Percentiles rank a stretch among this genome's conserved stretches.
phyloP scores from a whole-genome alignment of 2,888 invertebrate genomes.

The Drosophila crucigera region DNA sequence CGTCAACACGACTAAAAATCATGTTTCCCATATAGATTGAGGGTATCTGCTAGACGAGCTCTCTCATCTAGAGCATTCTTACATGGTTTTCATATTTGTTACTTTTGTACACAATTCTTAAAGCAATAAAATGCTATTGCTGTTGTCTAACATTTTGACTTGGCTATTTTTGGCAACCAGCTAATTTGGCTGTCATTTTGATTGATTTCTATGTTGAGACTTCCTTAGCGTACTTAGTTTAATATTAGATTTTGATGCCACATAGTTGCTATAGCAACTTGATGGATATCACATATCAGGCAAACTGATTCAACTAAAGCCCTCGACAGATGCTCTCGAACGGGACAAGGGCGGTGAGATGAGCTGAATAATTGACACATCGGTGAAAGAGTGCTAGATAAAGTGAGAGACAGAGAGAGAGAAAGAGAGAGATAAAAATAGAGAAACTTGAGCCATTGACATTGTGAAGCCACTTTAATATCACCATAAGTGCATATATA shows the following conservation, averaged over 20 bases:
- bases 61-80: neutral
- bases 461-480: constrained; percentile 58
- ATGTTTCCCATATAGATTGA: neutral
- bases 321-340: neutral
- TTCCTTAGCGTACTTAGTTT: neutral
- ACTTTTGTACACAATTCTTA: neutral
- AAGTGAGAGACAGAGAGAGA: neutral
- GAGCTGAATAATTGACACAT: constrained; percentile 37
- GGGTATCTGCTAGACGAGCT: neutral
- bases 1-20: neutral
- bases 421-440: neutral
- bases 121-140: neutral
- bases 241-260: neutral
- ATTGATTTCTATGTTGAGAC: constrained; percentile 5
- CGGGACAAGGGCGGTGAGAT: neutral
- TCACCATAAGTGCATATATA: constrained; percentile 32
- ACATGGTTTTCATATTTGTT: neutral
- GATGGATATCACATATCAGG: constrained; percentile 8
- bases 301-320: constrained; percentile 8
- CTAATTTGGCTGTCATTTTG: neutral
- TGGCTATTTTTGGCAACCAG: constrained; percentile 3
- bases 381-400: neutral
- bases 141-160: neutral
- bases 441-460: constrained; percentile 23
- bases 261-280: constrained; percentile 9